Evolutionary conservation across 2,113 vertebrate species (phyloP), one percentile per base, ranked within the genome.

Genomic region (Caranx melampygus): DNA sequence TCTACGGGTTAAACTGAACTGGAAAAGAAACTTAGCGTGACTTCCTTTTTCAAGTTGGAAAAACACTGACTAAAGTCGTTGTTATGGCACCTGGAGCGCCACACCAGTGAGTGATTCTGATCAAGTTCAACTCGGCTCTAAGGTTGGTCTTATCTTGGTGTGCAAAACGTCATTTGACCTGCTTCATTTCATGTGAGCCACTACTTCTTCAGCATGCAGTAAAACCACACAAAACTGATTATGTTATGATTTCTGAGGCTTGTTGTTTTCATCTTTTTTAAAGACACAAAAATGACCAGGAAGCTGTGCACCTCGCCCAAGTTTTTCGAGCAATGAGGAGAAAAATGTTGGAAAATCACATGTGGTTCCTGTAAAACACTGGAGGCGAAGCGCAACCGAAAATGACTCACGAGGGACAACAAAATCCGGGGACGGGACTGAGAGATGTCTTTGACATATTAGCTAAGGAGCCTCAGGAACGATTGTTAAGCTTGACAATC

Each of bases 391-490:
- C 21, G 16, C 5, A 51, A 67, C 21, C 54, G 31, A 90, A 79
- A 69, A 93, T 94, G 93, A 89, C 62, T 83, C 78, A 57, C 0
- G 0, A 6, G 11, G 77, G 11, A 54, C 47, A 9, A 20, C 69
- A 82, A 49, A 55, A 52, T 12, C 78, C 52, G 12, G 89, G 84
- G 18, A 94, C 92, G 0, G 94, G 94, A 6, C 87, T 97, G 1
- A 76, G 92, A 42, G 92, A 92, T 0, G 57, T 92, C 51, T 94
- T 96, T 12, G 64, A 70, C 35, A 26, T 96, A 3, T 89, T 98
- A 0, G 74, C 54, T 0, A 71, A 67, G 0, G 58, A 85, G 0
- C 86, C 94, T 2, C 0, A 6, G 0, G 92, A 96, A 4, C 94
- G 84, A 78, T 92, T 98, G 33, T 3, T 91, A 0, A 87, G 62